Evolutionary conservation across 2,888 invertebrate species (phyloP).

Genomic region (Lasioglossum marginatum): DNA sequence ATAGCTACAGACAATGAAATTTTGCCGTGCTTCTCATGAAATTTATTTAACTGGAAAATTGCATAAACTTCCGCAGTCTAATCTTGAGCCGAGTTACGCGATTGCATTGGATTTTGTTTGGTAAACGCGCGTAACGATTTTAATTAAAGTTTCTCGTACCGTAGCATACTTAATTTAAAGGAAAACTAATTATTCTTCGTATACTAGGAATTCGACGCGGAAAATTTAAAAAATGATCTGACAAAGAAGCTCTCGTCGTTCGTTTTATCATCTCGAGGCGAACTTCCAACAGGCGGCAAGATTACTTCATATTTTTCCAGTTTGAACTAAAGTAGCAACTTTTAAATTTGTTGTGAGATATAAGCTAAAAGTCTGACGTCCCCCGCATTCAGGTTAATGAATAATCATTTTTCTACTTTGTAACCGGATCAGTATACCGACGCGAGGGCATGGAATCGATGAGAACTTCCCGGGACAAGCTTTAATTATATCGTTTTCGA

Average conservation of each 20-base stretch:
- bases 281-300: conserved; percentile 17
- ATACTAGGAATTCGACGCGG: conserved; percentile 14
- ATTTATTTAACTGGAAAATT: background rate
- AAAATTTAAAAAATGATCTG: conserved; percentile 21
- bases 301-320: conserved; percentile 18
- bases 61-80: background rate
- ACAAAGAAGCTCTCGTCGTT: conserved; percentile 8
- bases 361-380: conserved; percentile 12
- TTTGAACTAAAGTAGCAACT: conserved; percentile 15
- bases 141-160: conserved; percentile 8
- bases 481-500: background rate
- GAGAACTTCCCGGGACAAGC: background rate
- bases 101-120: background rate
- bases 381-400: conserved; percentile 4
- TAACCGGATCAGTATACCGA: conserved; percentile 2
- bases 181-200: conserved; percentile 16
- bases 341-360: conserved; percentile 20
- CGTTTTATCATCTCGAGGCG: conserved; percentile 15
- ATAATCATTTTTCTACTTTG: conserved; percentile 24
- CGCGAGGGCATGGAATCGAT: background rate
- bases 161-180: conserved; percentile 1
- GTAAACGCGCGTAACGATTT: background rate
- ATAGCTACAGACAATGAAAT: background rate
- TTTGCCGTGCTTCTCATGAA: background rate
- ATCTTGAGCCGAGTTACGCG: background rate